These are phyloP conservation scores for Trinorchestia longiramus DNA, from an alignment of 1,140 invertebrate genomes.

Conservation along the genomic window DNA sequence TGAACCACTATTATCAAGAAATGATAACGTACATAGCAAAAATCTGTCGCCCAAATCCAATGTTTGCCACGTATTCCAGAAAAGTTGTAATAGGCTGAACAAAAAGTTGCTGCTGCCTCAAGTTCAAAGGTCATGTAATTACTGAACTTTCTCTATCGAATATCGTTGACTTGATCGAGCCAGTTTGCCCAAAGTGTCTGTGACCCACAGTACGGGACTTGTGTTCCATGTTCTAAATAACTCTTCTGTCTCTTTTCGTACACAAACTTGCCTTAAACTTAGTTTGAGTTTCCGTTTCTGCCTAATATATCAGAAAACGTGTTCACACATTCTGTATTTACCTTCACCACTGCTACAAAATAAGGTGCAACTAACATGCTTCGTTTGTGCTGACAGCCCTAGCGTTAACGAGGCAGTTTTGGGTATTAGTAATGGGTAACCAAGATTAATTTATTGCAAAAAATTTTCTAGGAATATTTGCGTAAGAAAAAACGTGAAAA, in stretches of 20 bases:
- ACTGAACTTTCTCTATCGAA: neutral
- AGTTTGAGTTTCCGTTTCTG: no score
- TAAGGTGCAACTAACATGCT: no score
- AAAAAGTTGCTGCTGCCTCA: neutral
- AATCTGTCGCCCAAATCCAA: neutral
- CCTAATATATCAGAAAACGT: no score
- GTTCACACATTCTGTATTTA: no score
- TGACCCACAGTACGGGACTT: neutral
- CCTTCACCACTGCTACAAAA: no score
- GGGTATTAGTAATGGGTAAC: no score
- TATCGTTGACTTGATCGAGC: neutral
- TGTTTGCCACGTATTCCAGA: neutral
- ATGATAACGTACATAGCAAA: neutral
- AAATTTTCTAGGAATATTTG: no score
- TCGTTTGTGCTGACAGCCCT: no score
- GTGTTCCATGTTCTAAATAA: neutral
- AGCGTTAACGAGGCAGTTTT: no score
- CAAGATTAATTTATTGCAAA: no score
- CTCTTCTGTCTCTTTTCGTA: neutral
- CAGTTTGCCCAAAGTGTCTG: neutral
- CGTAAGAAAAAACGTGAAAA: no score
- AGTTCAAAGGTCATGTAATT: neutral
- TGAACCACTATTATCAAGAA: neutral
- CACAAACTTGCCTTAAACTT: no score
- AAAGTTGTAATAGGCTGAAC: neutral